Evolutionary conservation across 2,113 vertebrate species (phyloP).

Genomic region (Steatornis caripensis): DNA sequence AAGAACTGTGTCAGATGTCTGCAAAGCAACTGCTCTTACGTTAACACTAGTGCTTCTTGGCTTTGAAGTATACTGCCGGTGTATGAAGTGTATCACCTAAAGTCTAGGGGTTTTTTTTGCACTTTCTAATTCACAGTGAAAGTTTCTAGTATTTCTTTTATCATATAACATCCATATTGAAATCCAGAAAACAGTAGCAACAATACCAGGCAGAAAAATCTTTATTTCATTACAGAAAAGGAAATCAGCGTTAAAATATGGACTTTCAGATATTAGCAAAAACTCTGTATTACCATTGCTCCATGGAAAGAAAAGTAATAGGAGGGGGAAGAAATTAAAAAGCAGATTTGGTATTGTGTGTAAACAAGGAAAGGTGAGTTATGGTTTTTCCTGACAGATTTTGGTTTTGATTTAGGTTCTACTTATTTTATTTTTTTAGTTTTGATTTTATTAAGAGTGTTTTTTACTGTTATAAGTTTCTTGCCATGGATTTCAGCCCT

Average conservation of each 20-base stretch:
- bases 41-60: neutral
- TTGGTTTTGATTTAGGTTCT: neutral
- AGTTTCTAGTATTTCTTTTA: neutral
- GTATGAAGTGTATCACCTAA: neutral
- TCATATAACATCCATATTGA: neutral
- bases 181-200: neutral
- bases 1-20: constrained; percentile 3
- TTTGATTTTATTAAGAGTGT: neutral
- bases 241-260: neutral
- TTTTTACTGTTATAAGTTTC: neutral
- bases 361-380: neutral
- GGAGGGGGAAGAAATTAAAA: neutral
- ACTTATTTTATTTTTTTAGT: neutral
- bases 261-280: neutral
- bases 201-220: neutral
- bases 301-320: neutral
- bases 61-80: neutral
- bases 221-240: neutral
- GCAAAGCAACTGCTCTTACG: constrained; percentile 37
- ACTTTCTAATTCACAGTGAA: neutral
- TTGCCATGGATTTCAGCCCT: neutral
- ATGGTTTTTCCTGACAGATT: neutral
- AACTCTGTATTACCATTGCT: neutral
- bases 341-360: neutral
- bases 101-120: neutral